Evolutionary conservation across 30 jellyfish, hydroid and myxozoan species (phyloP).

Genomic region (Clytia hemisphaerica): DNA sequence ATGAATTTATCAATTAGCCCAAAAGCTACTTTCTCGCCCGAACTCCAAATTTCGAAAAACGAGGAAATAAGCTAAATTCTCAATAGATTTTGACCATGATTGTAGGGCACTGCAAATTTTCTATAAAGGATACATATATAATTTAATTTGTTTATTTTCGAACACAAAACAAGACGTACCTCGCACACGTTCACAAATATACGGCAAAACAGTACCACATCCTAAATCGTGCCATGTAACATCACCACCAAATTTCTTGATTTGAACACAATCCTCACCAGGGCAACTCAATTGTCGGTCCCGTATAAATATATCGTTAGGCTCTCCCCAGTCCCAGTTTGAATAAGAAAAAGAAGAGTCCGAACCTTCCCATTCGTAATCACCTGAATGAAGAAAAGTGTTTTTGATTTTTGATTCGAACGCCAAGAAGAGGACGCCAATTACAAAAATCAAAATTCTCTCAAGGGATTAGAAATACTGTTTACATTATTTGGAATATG

Average conservation of each 20-base stretch:
- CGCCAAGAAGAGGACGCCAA: no score
- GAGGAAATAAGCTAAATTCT: no score
- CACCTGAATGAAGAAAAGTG: conserved; percentile 36
- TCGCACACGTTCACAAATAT: conserved; percentile 69
- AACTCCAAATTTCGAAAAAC: no score
- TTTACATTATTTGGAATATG: no score
- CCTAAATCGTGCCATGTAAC: conserved; percentile 69
- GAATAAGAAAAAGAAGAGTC: conserved; percentile 17
- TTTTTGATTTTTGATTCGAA: no score
- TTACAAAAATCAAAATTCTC: no score
- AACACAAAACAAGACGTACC: conserved; percentile 33
- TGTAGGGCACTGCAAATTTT: no score
- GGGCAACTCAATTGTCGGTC: conserved; percentile 32
- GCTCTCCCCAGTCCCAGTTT: conserved; percentile 79
- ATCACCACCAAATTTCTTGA: conserved; percentile 47
- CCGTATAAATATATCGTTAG: conserved; percentile 62
- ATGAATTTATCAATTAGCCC: no score
- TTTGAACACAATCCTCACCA: conserved; percentile 94
- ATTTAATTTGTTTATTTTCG: neutral
- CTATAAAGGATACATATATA: no score
- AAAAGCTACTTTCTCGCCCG: no score
- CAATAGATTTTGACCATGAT: no score
- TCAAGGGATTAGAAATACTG: no score
- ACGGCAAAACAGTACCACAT: conserved; percentile 55
- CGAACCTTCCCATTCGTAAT: conserved; percentile 67